Evolutionary conservation across 1,140 invertebrate species (phyloP), one percentile per base, ranked within the genome.

Genomic region (Zophobas atratus): DNA sequence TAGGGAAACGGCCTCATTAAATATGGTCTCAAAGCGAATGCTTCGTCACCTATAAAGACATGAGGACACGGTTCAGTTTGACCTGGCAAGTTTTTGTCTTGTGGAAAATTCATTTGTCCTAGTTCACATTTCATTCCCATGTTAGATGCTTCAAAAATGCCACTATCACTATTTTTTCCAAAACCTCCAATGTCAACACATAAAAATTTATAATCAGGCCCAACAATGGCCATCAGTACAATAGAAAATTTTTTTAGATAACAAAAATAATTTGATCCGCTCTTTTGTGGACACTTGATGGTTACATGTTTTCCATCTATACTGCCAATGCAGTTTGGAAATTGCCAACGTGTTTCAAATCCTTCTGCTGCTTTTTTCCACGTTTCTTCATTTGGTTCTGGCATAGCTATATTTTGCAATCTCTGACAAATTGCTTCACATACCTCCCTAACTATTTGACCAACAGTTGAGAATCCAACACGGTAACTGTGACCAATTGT

Each of bases 281-380:
- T 79, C 34, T 82, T 80, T 2, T 70, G 35, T 1, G 86, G 86
- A 39, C 78, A 79, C 33, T 79, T 70, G 34, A 88, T 86, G 36
- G 70, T 43, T n/a, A 88, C 77, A 70, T 88, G 87, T 77, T 87
- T 88, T 8, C 87, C 86, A 81, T 88, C 87, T 8, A 88, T 77
- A 33, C 84, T 84, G 6, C 87, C 87, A 43, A 86, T 74, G 70
- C 87, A 87, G 79, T 87, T 82, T 20, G 86, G 87, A 78, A 88
- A 87, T 67, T 86, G 79, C 82, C 86, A 86, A 46, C 79, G 48
- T 33, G 60, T 57, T 33, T 55, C n/a, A 81, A 84, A 86, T 20
- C 20, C 20, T 80, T 77, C 39, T 81, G 79, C 51, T 71, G 84
- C 84, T 70, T 57, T 48, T 79, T 74, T 55, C 79, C 81, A 85